Evolutionary conservation across 2,113 vertebrate species (phyloP), one percentile per base, ranked within the genome.

Genomic region (Thamnaconus septentrionalis): DNA sequence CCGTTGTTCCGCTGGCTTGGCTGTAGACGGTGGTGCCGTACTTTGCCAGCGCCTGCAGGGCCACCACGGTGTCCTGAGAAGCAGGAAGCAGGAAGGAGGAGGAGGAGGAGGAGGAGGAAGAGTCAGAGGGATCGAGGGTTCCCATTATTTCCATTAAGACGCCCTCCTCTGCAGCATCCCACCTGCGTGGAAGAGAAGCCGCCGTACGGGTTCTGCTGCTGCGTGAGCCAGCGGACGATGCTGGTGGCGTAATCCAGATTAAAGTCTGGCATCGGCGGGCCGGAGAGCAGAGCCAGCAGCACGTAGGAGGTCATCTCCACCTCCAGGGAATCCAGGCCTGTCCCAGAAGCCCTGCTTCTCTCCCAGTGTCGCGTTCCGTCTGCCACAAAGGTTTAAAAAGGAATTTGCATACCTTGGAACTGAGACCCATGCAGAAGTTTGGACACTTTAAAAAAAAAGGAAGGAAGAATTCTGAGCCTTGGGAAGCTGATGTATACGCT

Each of bases 181-280:
- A 97, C 96, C 94, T 94, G 94, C 0, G 94, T 95, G 53, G 94
- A 95, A 3, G 91, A 85, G 86, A 94, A 96, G 1, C 95, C 94
- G 5, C 94, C 95, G 0, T 81, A 92, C 0, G 93, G 66, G 61
- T 95, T 96, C 88, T 95, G 94, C 63, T 95, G 92, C 56, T 77
- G 84, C 41, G 76, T 58, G 3, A 95, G 79, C 95, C 95, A 96
- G 49, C 74, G 89, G n/a, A 93, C 90, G n/a, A 95, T 90, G 11
- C 64, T 5, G 0, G 91, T 75, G 1, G 88, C 69, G 41, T 90
- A 90, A 18, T 82, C 84, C 57, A 94, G 48, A 5, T 87, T 88
- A 9, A 89, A 90, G 3, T 50, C 73, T 0, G 70, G 69, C 41
- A 75, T 0, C 0, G 1, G 3, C 0, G 92, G 90, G 43, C 90